These are phyloP conservation scores for Cydia pomonella DNA, from an alignment of 1,140 invertebrate species.

Conservation along the genomic window DNA sequence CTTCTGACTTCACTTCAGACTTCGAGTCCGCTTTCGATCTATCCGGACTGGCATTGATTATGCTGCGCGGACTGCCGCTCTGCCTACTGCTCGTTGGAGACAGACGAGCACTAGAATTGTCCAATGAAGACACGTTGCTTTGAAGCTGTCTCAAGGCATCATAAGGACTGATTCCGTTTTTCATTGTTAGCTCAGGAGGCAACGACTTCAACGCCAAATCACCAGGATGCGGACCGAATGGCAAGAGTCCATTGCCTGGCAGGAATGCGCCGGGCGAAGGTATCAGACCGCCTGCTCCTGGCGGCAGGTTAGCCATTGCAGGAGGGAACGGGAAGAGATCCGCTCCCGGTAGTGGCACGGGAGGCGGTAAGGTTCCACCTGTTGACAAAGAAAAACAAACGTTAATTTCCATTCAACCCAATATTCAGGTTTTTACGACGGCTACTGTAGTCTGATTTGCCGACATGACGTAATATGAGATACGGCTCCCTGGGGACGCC, in stretches of 20 bases:
- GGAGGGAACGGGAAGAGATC: slow-evolving; percentile 76
- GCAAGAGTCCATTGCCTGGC: slow-evolving; percentile 70
- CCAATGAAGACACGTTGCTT: slow-evolving; percentile 74
- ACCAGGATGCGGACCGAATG: slow-evolving; percentile 74
- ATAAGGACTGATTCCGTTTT: slow-evolving; percentile 69
- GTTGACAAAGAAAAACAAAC: slow-evolving; percentile 57
- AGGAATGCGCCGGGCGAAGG: slow-evolving; percentile 78
- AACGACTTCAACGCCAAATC: slow-evolving; percentile 71
- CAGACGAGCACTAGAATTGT: slow-evolving; percentile 74
- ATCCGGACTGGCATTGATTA: slow-evolving; percentile 73
- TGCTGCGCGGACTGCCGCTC: slow-evolving; percentile 77
- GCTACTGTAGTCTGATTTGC: slow-evolving; percentile 62
- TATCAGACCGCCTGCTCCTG: slow-evolving; percentile 77
- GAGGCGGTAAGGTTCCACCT: slow-evolving; percentile 77
- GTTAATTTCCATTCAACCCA: slow-evolving; percentile 46
- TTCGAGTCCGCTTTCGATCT: slow-evolving; percentile 79
- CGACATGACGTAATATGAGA: slow-evolving; percentile 77
- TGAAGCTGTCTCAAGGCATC: slow-evolving; percentile 74
- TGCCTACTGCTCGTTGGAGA: slow-evolving; percentile 81
- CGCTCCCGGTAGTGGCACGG: slow-evolving; percentile 76
- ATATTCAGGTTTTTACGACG: slow-evolving; percentile 45
- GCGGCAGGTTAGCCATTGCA: slow-evolving; percentile 75
- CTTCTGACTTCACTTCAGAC: slow-evolving; percentile 83
- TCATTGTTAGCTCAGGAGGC: slow-evolving; percentile 66
- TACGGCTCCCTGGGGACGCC: slow-evolving; percentile 68